Evolutionary conservation across 2,888 invertebrate species (phyloP).

Genomic region (Diarsia rubi): DNA sequence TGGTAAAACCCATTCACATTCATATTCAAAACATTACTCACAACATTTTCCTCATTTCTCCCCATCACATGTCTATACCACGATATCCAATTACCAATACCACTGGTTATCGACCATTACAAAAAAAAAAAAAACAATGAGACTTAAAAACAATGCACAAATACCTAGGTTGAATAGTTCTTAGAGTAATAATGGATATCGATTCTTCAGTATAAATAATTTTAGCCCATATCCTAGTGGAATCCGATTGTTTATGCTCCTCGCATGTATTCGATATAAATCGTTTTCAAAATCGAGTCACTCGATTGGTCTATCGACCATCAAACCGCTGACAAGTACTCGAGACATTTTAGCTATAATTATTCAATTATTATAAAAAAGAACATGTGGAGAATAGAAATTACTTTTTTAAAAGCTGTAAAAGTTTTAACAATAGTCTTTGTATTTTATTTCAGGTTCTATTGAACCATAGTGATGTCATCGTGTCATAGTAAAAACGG

Average conservation of each 20-base stretch:
- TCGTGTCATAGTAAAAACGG: neutral
- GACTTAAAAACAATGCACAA: neutral
- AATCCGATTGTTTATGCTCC: slow-evolving; percentile 18
- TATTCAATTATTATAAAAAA: slow-evolving; percentile 4
- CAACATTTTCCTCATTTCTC: no score
- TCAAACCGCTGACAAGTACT: slow-evolving; percentile 17
- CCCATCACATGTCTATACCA: no score
- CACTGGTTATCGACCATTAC: neutral
- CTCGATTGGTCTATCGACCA: slow-evolving; percentile 28
- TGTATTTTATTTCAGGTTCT: neutral
- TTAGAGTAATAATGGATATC: neutral
- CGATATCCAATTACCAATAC: no score
- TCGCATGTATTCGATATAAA: slow-evolving; percentile 34
- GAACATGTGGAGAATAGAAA: slow-evolving; percentile 32
- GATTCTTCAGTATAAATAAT: neutral
- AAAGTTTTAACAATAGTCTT: neutral
- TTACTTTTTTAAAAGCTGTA: slow-evolving; percentile 18
- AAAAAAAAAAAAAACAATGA: neutral
- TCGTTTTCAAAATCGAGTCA: slow-evolving; percentile 11
- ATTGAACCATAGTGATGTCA: neutral
- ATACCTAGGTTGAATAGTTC: neutral
- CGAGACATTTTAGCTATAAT: neutral
- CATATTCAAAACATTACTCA: no score
- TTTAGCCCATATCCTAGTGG: neutral
- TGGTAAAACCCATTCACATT: no score